Evolutionary conservation across 2,888 invertebrate genomes (phyloP).

Genomic region (Drosophila acutilabella): DNA sequence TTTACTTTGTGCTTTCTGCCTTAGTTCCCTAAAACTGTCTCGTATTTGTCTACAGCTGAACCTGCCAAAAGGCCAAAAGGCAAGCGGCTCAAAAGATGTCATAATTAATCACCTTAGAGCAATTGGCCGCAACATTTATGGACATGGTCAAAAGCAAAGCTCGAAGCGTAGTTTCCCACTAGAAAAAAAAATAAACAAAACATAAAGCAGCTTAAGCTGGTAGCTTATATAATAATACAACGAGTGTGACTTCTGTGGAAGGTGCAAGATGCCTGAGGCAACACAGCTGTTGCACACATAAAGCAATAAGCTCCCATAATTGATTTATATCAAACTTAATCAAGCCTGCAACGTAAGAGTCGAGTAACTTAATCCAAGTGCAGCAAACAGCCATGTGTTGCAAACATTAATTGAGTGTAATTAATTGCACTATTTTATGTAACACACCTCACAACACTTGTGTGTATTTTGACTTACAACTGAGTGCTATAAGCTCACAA

Average conservation of each 20-base stretch:
- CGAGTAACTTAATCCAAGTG: not conserved
- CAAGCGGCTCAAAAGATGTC: slow-evolving; percentile 17
- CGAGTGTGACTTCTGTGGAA: not conserved
- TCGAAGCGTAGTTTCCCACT: slow-evolving; percentile 20
- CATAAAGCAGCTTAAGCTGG: slow-evolving; percentile 38
- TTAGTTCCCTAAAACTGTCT: no score
- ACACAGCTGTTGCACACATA: slow-evolving; percentile 34
- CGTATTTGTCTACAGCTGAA: no score
- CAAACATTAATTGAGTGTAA: slow-evolving; percentile 62
- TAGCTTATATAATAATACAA: slow-evolving; percentile 4
- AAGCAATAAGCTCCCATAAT: slow-evolving; percentile 56
- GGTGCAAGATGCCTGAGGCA: slow-evolving; percentile 4
- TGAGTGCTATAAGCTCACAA: no score
- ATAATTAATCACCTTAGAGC: slow-evolving; percentile 62
- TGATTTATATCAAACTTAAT: slow-evolving; percentile 70
- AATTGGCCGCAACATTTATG: slow-evolving; percentile 8
- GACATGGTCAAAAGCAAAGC: slow-evolving; percentile 6
- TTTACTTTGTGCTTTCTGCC: no score
- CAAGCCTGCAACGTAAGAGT: slow-evolving; percentile 32
- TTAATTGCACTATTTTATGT: slow-evolving; percentile 52
- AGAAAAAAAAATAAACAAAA: slow-evolving; percentile 41
- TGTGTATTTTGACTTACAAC: no score
- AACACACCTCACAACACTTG: not conserved
- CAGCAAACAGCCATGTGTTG: slow-evolving; percentile 8
- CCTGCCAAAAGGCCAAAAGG: no score